phyloP scores from a whole-genome alignment of 2,113 vertebrate genomes.

The Melanerpes aurifrons region DNA sequence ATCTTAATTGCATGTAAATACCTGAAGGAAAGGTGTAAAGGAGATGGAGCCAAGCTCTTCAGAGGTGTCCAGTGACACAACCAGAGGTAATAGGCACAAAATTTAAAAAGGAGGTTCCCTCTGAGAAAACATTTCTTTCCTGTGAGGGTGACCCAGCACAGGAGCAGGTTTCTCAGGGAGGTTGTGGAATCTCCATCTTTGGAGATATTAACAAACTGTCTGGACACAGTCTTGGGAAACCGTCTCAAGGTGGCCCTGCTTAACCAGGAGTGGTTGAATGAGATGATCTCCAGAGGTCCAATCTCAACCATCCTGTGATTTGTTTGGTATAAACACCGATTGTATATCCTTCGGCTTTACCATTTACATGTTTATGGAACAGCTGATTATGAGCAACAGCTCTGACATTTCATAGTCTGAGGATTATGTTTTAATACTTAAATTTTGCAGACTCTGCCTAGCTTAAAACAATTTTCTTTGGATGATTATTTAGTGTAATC shows the following conservation, averaged over 20 bases:
- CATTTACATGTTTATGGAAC: background rate
- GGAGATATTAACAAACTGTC: background rate
- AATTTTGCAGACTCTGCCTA: background rate
- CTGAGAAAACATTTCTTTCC: background rate
- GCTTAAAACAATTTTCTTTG: background rate
- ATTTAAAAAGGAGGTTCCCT: background rate
- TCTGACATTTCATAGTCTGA: background rate
- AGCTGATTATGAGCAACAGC: background rate
- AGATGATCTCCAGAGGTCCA: no score
- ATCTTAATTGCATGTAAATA: no score
- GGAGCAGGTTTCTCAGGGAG: background rate
- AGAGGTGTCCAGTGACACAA: no score
- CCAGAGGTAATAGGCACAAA: background rate
- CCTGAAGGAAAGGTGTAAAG: no score
- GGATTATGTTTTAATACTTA: background rate
- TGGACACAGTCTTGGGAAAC: background rate
- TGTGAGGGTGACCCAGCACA: background rate
- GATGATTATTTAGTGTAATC: background rate
- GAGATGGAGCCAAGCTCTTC: no score
- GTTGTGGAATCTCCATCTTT: no score
- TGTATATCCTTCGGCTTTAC: background rate
- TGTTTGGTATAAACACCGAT: background rate
- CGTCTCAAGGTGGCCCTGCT: background rate
- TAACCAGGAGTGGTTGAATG: background rate
- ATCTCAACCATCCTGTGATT: no score